Evolutionary conservation across 35 echinoderm and acorn worm species (phyloP), one percentile per base, ranked within the genome.

Genomic region (Anneissia japonica): DNA sequence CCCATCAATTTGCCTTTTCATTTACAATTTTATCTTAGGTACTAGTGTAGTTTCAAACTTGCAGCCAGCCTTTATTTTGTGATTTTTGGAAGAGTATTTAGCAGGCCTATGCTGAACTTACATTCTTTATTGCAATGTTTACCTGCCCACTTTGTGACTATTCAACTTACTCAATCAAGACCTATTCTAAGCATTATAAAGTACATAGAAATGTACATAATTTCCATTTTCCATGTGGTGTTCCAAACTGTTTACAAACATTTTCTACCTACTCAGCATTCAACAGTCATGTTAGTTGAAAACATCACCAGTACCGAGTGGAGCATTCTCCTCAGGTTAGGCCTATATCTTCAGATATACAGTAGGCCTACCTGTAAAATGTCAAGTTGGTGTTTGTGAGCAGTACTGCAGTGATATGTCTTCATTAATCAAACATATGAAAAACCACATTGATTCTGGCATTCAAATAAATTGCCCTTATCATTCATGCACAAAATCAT

Each of bases 221-320:
- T 75, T 34, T 34, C 75, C n/a, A 17, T 74, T 73, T 75, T 73
- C 83, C 83, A 76, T 85, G 83, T 85, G 4, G 64, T 36, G 9
- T 85, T 7, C 7, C 26, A 26, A 35, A 30, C 19, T 86, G 73
- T 37, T 35, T 35, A 13, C 13, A 2, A 10, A 77, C 11, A 3
- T 86, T 86, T 37, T 77, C 84, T 38, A 37, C 5, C 4, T 86
- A 86, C 28, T 16, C 84, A 77, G 30, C 64, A 6, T 86, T 77
- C 21, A 39, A 87, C 36, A 79, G 35, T n/a, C 85, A 85, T 31
- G 23, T 85, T 34, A 87, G 74, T 30, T 41, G 85, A 35, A 29
- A 45, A 3, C 85, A 87, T 79, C 14, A 33, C 3, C 32, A 78
- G 6, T 35, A 23, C 23, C 76, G 76, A 9, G 3, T 38, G 32